Base-by-base conservation (phyloP, 2,113 vertebrate species). In the Catagonus wagneri region DNA sequence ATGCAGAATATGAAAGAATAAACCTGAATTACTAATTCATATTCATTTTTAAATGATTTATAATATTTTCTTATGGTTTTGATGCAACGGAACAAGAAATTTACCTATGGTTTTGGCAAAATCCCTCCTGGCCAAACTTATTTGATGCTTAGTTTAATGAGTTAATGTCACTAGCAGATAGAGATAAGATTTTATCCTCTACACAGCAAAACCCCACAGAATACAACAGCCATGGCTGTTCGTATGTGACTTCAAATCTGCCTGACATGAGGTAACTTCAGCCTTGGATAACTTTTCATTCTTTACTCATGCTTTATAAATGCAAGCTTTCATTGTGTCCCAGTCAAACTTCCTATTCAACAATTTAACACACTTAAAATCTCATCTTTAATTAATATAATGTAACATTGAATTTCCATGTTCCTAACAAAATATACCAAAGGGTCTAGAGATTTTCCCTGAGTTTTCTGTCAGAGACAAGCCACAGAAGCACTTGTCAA, bases 361-460 rank as follows among this genome's bases (percentile, higher is more conserved):
- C 68, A 95, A 61, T 7, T 80, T 60, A 96, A 92, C 36, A 83
- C 56, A 84, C 17, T 56, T 84, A 69, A 56, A 83, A 79, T 79
- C 78, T 90, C 32, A 86, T 79, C 83, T 83, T 96, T 50, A 78
- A 93, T 81, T 66, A 76, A 95, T 87, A 80, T 39, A 89, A 72
- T 9, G 10, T 56, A 61, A 56, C 20, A 90, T 0, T 80, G 60
- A 58, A 61, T 71, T 61, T 68, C 50, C 52, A n/a, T 6, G 1
- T 54, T 75, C n/a, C 78, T 91, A 87, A 87, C 66, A 88, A 56
- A 58, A 66, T 22, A 44, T 60, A 75, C 52, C 27, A 14, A 65
- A 80, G 22, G 58, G 52, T n/a, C 29, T 69, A 61, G 10, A 78
- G 22, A 32, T 39, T 60, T 39, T 65, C 76, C 58, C 52, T 32